Percentiles rank a stretch among this genome's conserved stretches.
Conservation (phyloP, 2,113 vertebrate species). For the Erinaceus europaeus region DNA sequence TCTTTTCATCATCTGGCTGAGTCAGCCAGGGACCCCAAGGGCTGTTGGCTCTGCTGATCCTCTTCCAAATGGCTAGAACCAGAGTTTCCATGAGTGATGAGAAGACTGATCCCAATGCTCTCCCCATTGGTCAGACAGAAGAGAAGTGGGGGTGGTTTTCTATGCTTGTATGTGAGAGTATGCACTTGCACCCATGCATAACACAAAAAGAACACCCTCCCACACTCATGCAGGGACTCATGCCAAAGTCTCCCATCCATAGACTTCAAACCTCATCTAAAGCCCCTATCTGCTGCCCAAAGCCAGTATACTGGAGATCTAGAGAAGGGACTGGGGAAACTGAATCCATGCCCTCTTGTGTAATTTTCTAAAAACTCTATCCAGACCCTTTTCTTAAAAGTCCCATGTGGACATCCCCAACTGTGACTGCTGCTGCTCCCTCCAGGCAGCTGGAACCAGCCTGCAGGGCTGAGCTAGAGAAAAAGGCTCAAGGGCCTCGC, state of each 20-base stretch:
- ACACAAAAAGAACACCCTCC: not conserved
- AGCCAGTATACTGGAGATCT: not conserved
- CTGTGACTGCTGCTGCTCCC: not conserved
- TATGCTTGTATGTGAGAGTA: not conserved
- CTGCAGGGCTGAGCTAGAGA: constrained; percentile 2
- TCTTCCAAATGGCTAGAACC: constrained; percentile 50
- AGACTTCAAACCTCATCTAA: not conserved
- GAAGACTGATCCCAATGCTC: constrained; percentile 33
- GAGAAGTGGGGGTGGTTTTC: not conserved
- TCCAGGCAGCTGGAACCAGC: not conserved
- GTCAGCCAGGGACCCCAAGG: not conserved
- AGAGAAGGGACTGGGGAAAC: not conserved
- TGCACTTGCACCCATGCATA: too few species aligned
- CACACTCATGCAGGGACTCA: not conserved
- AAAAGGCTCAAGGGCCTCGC: constrained; percentile 9
- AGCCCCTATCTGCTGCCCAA: not conserved
- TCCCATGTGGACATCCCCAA: not conserved
- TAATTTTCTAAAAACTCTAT: not conserved
- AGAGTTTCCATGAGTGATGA: constrained; percentile 62
- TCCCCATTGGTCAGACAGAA: constrained; percentile 15
- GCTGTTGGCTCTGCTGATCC: not conserved
- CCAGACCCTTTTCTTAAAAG: too few species aligned
- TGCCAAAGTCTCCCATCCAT: not conserved
- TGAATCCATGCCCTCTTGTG: not conserved
- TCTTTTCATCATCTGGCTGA: constrained; percentile 29